phyloP scores from a whole-genome alignment of 2,888 invertebrate genomes.

The Aquatica leii region DNA sequence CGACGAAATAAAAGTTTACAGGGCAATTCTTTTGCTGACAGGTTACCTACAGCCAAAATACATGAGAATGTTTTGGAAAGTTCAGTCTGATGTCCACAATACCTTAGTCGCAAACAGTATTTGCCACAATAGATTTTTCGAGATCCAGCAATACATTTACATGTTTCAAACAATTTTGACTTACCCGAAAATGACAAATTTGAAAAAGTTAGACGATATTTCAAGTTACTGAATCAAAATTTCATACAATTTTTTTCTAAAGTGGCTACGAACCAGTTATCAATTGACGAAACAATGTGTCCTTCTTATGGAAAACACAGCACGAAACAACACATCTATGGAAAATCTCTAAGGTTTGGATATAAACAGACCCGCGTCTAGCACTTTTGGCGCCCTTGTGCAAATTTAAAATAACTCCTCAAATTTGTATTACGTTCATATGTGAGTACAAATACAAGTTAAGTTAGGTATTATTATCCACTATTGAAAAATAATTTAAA shows the following conservation, averaged over 20 bases:
- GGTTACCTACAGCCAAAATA: conserved; percentile 10
- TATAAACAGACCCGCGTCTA: no score
- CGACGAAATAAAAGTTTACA: no score
- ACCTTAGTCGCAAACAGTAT: background rate
- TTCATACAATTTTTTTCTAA: background rate
- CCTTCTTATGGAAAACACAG: background rate
- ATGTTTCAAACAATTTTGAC: background rate
- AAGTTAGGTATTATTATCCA: no score
- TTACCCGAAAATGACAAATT: conserved; percentile 1
- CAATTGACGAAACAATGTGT: no score
- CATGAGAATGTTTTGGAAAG: background rate
- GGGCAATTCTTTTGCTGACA: no score
- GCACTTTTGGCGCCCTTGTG: no score
- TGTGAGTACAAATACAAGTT: no score
- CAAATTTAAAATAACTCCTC: no score
- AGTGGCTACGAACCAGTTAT: background rate
- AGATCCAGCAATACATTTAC: conserved; percentile 4
- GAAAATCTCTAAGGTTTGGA: background rate
- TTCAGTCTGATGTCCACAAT: no score
- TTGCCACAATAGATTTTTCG: background rate
- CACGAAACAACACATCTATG: background rate
- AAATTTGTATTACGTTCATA: no score
- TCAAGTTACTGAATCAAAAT: background rate
- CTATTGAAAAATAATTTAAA: no score
- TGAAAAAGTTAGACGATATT: conserved; percentile 1